Conservation (phyloP, 2,888 invertebrate species). For the Mesorhabditis sp. region DNA sequence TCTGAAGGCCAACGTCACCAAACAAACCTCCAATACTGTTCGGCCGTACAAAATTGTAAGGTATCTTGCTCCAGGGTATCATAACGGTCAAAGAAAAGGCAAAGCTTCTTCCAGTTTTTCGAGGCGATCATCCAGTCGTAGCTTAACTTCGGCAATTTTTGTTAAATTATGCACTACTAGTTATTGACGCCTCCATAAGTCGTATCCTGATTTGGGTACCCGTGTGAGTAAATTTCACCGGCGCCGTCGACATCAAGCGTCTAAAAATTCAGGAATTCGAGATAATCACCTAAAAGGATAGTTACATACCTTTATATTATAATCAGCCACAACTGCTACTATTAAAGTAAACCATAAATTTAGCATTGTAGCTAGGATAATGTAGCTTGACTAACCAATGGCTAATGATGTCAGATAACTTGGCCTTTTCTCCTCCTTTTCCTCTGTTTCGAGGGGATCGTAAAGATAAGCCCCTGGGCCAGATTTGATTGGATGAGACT, state of each 20-base stretch:
- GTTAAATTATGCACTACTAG: not conserved
- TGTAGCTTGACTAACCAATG: too few species aligned
- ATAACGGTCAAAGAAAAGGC: not conserved
- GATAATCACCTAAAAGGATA: too few species aligned
- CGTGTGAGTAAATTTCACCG: not conserved
- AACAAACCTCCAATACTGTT: not conserved
- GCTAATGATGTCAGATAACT: too few species aligned
- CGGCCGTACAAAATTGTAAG: not conserved
- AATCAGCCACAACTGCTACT: too few species aligned
- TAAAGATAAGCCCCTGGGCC: too few species aligned
- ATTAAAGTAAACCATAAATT: too few species aligned
- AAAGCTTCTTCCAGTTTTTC: not conserved
- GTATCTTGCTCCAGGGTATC: not conserved
- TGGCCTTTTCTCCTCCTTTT: too few species aligned
- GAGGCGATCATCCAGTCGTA: conserved; percentile 5
- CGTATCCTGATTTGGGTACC: conserved; percentile 1
- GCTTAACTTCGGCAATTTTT: not conserved
- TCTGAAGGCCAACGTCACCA: not conserved
- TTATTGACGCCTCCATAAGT: not conserved
- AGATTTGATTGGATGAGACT: too few species aligned
- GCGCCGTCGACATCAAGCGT: not conserved
- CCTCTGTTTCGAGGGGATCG: too few species aligned
- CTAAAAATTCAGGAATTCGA: not conserved
- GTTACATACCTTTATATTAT: too few species aligned
- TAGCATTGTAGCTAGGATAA: too few species aligned